Base-by-base conservation (phyloP, 1,140 invertebrate species). In the Holotrichia oblita region DNA sequence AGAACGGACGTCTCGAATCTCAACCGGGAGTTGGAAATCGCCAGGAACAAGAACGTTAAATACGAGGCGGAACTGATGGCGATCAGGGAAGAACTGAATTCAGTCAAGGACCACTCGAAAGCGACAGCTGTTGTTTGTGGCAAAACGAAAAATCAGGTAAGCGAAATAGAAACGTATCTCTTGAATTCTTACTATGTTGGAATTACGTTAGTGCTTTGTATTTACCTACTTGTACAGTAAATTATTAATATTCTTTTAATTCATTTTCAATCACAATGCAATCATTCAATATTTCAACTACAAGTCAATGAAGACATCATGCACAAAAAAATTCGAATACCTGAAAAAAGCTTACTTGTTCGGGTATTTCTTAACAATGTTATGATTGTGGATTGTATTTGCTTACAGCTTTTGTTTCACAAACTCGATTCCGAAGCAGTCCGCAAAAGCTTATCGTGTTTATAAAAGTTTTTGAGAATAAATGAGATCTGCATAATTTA, bases 131-230 rank as follows among this genome's bases (percentile, higher is more conserved):
- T 81, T 8, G 78, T 80, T 27, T 86, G 85, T 74, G 85, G 83
- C 34, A 85, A 83, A 78, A 81, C 83, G 20, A 86, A 86, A 78
- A 85, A 86, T 81, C 85, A 87, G 84, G 86, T 87, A 82, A 82
- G 73, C 12, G 20, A 17, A 14, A 14, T 69, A 27, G 22, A 27
- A 27, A 8, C 20, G 48, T 3, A 20, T 69, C 61, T 6, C 61
- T 12, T 22, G 24, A 24, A 69, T 22, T 17, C 27, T 17, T 17
- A 17, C 10, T 48, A 8, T 48, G n/a, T 48, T 8, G 44, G n/a
- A 48, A 48, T 17, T 14, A 14, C 7, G n/a, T 17, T 17, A 48
- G 27, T 17, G 48, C n/a, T 69, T 7, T 14, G 22, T 27, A 27
- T 27, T n/a, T n/a, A n/a, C n/a, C n/a, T n/a, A n/a, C n/a, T n/a